Conservation (phyloP, 2,888 invertebrate genomes). For the Polyommatus icarus region DNA sequence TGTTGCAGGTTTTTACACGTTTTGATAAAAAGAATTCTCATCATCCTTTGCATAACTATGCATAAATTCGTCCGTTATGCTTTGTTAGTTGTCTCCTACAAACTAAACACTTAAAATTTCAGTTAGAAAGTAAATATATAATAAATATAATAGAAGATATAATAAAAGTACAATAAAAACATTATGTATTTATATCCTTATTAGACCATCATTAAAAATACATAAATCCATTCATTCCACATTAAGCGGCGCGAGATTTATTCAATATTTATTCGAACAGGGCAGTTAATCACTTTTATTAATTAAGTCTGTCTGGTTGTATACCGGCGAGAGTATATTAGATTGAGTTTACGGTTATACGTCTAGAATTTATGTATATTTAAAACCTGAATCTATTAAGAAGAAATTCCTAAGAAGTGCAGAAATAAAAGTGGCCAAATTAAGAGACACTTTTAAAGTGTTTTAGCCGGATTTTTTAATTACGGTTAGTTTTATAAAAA, state of each 20-base stretch:
- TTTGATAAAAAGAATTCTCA: no score
- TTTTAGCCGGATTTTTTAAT: no score
- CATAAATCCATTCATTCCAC: slow-evolving; percentile 9
- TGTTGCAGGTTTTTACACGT: no score
- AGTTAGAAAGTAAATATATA: not conserved
- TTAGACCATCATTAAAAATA: slow-evolving; percentile 29
- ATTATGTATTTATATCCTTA: not conserved
- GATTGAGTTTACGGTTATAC: not conserved
- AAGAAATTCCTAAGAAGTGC: not conserved
- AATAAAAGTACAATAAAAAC: not conserved
- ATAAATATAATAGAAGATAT: not conserved
- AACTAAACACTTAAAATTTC: no score
- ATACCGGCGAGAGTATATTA: slow-evolving; percentile 1
- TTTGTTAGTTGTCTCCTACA: no score
- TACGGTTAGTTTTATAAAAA: no score
- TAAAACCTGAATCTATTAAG: slow-evolving; percentile 6
- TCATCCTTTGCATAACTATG: no score
- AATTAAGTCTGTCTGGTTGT: slow-evolving; percentile 11
- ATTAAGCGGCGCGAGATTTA: not conserved
- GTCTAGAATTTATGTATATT: slow-evolving; percentile 8
- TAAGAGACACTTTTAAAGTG: no score
- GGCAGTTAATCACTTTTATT: slow-evolving; percentile 11
- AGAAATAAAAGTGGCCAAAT: not conserved
- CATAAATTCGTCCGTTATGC: no score
- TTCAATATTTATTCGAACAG: not conserved